Evolutionary conservation across 2,797 vertebrate genomes (phyloP), one percentile per base, ranked within the genome.

Genomic region (Typhlichthys subterraneus): DNA sequence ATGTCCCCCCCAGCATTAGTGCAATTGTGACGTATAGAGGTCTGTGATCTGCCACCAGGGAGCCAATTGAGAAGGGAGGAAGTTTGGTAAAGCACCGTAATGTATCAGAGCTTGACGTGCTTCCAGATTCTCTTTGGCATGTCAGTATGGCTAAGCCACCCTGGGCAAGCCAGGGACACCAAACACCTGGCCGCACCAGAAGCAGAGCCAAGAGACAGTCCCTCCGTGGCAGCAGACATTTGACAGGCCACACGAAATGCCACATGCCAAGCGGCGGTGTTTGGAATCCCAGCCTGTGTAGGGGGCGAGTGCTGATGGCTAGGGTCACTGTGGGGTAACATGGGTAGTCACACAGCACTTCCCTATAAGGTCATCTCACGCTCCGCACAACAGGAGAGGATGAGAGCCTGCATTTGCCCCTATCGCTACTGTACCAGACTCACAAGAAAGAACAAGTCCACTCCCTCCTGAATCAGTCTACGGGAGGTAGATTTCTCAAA

Each of bases 311-410:
- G 79, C 75, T 80, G 82, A 89, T 82, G 86, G 85, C 81, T 70
- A 76, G 79, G 84, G 84, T 81, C 47, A 63, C 69, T 76, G 64
- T 75, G 78, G 72, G 63, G 76, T 65, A 64, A 81, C 59, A 74
- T 29, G 14, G 66, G 82, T 73, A 77, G 54, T 10, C 67, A 82
- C 84, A 74, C 82, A 90, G 76, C 69, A 73, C 89, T 94, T 94
- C 95, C 95, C 90, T 96, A 95, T 91, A 96, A 92, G 95, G 95
- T 70, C 92, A 94, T 93, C 89, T 90, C 89, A 91, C 82, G 82
- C 69, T 33, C 80, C 83, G 85, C 89, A 91, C 87, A 88, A 80
- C 89, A 88, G 87, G 85, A 92, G 88, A 90, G 89, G 89, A 88
- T 82, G 85, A 81, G 64, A 68, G 56, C 65, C 69, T 53, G 38